Evolutionary conservation across 2,797 vertebrate species (phyloP).

Genomic region (Lepus townsendii): DNA sequence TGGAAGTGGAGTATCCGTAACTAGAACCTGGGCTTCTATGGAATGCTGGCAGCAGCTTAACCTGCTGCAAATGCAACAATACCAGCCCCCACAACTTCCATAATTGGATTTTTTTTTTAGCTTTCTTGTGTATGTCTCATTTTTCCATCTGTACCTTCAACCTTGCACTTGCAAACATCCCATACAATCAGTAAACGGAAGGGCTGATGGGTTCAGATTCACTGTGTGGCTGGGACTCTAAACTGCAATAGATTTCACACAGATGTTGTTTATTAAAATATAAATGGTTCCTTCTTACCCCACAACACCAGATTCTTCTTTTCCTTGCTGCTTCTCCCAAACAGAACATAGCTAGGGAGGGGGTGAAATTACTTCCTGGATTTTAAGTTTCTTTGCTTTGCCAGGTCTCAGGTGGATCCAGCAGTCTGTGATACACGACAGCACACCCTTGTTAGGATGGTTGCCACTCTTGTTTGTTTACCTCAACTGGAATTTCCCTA

Average conservation of each 20-base stretch:
- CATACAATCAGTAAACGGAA: not conserved
- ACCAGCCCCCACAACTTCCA: not conserved
- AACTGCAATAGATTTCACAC: not conserved
- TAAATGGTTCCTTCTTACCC: not conserved
- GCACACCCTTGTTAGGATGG: not conserved
- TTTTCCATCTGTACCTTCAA: not conserved
- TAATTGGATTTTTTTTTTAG: not conserved
- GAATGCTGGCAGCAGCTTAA: too few species aligned
- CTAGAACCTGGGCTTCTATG: too few species aligned
- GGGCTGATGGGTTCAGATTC: too few species aligned
- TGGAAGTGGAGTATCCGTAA: too few species aligned
- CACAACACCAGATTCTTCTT: not conserved
- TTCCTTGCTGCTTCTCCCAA: not conserved
- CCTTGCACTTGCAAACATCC: not conserved
- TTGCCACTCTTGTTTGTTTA: not conserved
- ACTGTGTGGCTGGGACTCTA: not conserved
- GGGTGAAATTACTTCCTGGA: not conserved
- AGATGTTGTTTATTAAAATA: not conserved
- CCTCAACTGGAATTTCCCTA: not conserved
- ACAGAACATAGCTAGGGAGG: not conserved
- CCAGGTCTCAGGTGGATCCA: not conserved
- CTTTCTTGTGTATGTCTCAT: not conserved
- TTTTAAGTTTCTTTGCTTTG: slow-evolving; percentile 2
- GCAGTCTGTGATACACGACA: not conserved
- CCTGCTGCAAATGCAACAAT: too few species aligned